phyloP scores from a whole-genome alignment of 1,140 invertebrate genomes.

The Macrotrachela quadricornifera region DNA sequence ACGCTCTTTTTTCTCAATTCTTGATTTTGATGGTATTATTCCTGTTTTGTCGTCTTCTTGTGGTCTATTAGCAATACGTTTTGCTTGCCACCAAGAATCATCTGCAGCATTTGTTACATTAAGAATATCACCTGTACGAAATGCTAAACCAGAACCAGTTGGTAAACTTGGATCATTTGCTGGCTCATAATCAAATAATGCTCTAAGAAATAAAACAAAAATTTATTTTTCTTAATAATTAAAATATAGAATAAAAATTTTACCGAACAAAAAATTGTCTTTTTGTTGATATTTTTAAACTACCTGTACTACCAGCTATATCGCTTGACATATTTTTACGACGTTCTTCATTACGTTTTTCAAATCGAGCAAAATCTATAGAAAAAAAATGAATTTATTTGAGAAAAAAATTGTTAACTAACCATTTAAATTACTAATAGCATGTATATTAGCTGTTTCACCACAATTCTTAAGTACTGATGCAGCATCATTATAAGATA shows the following conservation, averaged over 20 bases:
- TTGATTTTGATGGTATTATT: slow-evolving; percentile 43
- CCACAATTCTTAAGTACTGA: slow-evolving; percentile 78
- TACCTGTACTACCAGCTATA: slow-evolving; percentile 11
- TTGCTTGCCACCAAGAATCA: slow-evolving; percentile 98
- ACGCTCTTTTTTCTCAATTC: slow-evolving; percentile 70
- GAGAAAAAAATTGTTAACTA: too few relatives aligned
- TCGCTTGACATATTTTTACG: too few relatives aligned
- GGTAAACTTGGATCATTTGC: slow-evolving; percentile 85
- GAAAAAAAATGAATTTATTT: too few relatives aligned
- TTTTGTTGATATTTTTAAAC: slow-evolving; percentile 60
- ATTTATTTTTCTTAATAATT: slow-evolving; percentile 63
- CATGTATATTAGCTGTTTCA: slow-evolving; percentile 15
- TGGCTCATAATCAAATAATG: slow-evolving; percentile 94
- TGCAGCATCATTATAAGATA: slow-evolving; percentile 88
- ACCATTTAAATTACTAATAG: too few relatives aligned
- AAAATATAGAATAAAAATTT: slow-evolving; percentile 25
- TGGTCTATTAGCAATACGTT: slow-evolving; percentile 31
- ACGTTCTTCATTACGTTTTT: too few relatives aligned
- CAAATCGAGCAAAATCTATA: too few relatives aligned
- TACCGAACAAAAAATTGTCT: slow-evolving; percentile 56
- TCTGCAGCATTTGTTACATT: slow-evolving; percentile 96
- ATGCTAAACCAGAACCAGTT: slow-evolving; percentile 62
- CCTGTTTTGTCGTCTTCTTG: slow-evolving; percentile 39
- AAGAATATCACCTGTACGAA: slow-evolving; percentile 82
- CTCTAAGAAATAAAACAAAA: slow-evolving; percentile 52